Percentiles rank a stretch among this genome's conserved stretches.
Evolutionary conservation across 2,888 invertebrate species (phyloP).

Genomic region (Meliscaeva auricollis): DNA sequence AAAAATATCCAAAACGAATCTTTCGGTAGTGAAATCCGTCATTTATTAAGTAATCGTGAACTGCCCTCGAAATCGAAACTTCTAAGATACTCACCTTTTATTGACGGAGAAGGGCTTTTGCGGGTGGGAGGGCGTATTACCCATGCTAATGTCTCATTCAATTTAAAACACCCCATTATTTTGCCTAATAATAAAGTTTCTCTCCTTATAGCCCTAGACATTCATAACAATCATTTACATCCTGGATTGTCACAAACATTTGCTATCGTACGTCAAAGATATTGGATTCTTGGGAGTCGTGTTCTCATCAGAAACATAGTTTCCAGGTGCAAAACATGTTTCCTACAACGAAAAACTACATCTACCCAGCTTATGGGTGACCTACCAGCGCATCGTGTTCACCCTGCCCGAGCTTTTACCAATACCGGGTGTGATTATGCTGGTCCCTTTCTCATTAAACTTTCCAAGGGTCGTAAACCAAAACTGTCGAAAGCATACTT

Average conservation of each 20-base stretch:
- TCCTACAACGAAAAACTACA: not conserved
- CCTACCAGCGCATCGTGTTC: not conserved
- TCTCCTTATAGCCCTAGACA: too few relatives aligned
- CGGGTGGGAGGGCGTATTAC: too few relatives aligned
- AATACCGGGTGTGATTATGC: slow-evolving; percentile 12
- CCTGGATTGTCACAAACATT: not conserved
- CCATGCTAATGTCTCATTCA: too few relatives aligned
- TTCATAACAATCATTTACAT: too few relatives aligned
- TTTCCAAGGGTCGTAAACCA: not conserved
- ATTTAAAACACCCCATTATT: too few relatives aligned
- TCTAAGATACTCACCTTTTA: too few relatives aligned
- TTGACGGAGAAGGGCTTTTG: too few relatives aligned
- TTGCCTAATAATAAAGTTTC: too few relatives aligned
- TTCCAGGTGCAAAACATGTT: not conserved
- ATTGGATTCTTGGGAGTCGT: slow-evolving; percentile 9
- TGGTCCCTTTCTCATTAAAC: not conserved
- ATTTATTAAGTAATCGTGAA: too few relatives aligned
- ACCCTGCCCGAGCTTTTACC: not conserved
- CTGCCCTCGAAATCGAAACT: too few relatives aligned
- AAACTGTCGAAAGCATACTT: slow-evolving; percentile 3
- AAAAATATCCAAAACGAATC: not conserved
- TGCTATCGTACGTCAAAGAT: slow-evolving; percentile 1
- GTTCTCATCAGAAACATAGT: not conserved
- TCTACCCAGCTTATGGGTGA: not conserved
- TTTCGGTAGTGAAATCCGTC: too few relatives aligned